Base-by-base conservation (phyloP, 2,113 vertebrate genomes). In the Pleuronectes platessa region DNA sequence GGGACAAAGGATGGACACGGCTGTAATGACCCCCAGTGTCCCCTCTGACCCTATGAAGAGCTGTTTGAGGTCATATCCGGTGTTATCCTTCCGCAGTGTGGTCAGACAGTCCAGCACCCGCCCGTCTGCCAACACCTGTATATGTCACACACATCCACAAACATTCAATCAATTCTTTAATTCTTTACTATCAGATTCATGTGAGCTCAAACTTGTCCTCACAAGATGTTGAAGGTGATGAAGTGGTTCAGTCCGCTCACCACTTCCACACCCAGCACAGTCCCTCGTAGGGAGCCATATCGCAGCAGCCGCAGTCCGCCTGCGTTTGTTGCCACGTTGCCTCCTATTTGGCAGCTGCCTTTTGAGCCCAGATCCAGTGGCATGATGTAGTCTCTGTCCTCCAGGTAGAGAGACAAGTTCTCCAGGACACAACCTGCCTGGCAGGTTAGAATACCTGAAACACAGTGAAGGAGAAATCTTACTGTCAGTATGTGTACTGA, bases 41-140 rank as follows among this genome's bases (percentile, higher is more conserved):
- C 98, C 98, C 86, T 99, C 98, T 0, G 97, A 97, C 1, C 98
- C 98, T 0, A 99, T 98, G 83, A 99, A 98, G 58, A 99, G 95
- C 94, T 99, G 98, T 87, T 99, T 99, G 84, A 99, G 90, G 83
- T 99, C 98, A 1, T 99, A 99, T 88, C 98, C 98, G 0, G 98
- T 99, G 86, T 99, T 99, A 67, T 99, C 98, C 82, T 99, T 99
- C 55, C 97, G 86, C 87, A 98, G 88, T 0, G 95, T 95, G 0
- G 92, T 78, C 87, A 99, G 86, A 56, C 96, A 96, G 87, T 98
- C 92, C 85, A 99, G 92, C 61, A 95, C 23, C 0, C 90, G 92
- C 35, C 98, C 98, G 0, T 97, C 94, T 0, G 97, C 96, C 81
- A 98, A 90, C 21, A 97, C 97, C 98, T 99, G 62, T 40, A 21